Percentiles rank a stretch among this genome's conserved stretches.
Conservation (phyloP, 2,113 vertebrate genomes). For the Sinocyclocheilus grahami region DNA sequence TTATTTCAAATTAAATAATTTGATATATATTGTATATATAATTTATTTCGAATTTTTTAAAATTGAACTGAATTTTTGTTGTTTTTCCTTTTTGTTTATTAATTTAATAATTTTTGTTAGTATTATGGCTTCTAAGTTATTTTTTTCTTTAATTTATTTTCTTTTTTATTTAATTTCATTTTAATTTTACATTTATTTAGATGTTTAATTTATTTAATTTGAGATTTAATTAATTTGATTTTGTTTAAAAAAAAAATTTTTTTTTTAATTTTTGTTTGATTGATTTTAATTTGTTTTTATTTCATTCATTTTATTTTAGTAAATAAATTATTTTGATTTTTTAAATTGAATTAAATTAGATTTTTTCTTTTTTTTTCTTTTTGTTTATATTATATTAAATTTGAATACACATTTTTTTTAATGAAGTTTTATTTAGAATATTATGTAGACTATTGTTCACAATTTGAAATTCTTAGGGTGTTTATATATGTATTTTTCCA, state of each 20-base stretch:
- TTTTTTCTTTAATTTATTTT: neutral
- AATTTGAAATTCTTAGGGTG: neutral
- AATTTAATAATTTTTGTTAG: neutral
- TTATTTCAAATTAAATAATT: neutral
- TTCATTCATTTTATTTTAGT: neutral
- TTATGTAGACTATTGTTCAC: neutral
- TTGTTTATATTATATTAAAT: neutral
- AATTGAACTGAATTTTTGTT: too few relatives aligned
- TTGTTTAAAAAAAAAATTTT: too few relatives aligned
- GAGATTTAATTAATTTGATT: too few relatives aligned
- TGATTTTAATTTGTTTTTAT: too few relatives aligned
- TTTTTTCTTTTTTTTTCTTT: too few relatives aligned
- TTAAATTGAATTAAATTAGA: too few relatives aligned
- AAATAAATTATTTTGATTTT: neutral
- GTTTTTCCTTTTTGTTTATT: neutral
- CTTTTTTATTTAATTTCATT: neutral
- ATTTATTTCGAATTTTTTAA: neutral
- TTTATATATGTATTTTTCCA: neutral
- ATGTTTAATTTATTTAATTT: too few relatives aligned
- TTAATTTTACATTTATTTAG: neutral
- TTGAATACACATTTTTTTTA: too few relatives aligned
- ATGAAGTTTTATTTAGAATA: neutral
- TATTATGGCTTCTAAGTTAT: neutral
- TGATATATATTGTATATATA: too few relatives aligned
- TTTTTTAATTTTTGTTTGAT: too few relatives aligned